phyloP scores from a whole-genome alignment of 2,888 invertebrate genomes.

The Clepsis dumicolana region DNA sequence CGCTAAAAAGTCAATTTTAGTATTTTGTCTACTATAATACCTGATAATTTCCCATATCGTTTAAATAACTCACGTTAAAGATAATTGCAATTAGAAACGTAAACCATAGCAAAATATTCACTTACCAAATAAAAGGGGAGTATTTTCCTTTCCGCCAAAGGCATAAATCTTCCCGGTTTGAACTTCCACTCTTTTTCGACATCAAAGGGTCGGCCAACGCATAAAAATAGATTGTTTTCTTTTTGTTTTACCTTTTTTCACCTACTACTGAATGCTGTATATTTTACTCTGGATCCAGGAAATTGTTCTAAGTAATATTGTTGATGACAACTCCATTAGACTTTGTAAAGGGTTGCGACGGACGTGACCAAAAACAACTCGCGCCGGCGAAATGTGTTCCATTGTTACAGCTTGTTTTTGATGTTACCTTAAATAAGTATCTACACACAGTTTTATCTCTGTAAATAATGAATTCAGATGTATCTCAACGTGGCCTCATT shows the following conservation, averaged over 20 bases:
- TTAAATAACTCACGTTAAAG: conserved; percentile 45
- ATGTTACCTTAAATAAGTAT: conserved; percentile 3
- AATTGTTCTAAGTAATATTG: conserved; percentile 36
- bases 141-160: conserved; percentile 56
- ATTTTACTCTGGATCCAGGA: conserved; percentile 27
- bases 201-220: conserved; percentile 61
- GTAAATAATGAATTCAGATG: neutral
- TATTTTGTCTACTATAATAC: no score
- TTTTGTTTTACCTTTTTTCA: conserved; percentile 47
- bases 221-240: conserved; percentile 65
- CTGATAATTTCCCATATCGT: neutral
- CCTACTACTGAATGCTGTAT: conserved; percentile 35
- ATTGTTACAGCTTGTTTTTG: conserved; percentile 16
- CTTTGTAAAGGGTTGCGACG: conserved; percentile 17
- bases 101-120: conserved; percentile 58
- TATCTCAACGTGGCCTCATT: neutral
- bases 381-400: neutral
- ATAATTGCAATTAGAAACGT: conserved; percentile 60
- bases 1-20: no score
- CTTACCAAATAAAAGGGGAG: conserved; percentile 62
- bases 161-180: conserved; percentile 71
- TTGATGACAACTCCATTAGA: conserved; percentile 29
- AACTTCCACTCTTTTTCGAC: conserved; percentile 60
- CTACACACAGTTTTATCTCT: neutral
- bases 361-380: conserved; percentile 19